These are phyloP conservation scores for Nephrotoma guestfalica DNA, from an alignment of 2,888 invertebrate species.

Conservation along the genomic window DNA sequence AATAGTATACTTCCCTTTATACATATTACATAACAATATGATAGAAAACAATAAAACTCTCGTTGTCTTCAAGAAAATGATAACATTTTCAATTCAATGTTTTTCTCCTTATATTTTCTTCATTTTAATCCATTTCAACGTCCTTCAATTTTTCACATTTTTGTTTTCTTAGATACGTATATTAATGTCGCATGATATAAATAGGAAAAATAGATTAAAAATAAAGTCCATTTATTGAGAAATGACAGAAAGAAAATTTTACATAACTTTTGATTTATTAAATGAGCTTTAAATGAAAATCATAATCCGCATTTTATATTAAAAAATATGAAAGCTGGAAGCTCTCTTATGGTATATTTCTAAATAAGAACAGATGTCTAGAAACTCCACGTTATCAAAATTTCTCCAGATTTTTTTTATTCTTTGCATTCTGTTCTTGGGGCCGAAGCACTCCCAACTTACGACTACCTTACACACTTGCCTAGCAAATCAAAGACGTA, in stretches of 20 bases:
- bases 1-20: not conserved
- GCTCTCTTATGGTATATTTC: too few species aligned
- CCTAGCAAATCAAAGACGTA: too few species aligned
- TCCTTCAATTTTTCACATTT: not conserved
- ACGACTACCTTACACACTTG: too few species aligned
- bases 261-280: not conserved
- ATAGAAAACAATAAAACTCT: not conserved
- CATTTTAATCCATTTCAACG: not conserved
- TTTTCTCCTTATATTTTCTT: not conserved
- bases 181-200: not conserved
- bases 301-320: not conserved
- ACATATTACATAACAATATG: not conserved
- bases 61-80: not conserved
- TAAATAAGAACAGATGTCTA: too few species aligned
- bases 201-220: not conserved
- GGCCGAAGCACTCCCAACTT: too few species aligned
- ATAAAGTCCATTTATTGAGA: not conserved
- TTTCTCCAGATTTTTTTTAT: too few species aligned
- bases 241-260: not conserved
- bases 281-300: not conserved
- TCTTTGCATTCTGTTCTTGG: too few species aligned
- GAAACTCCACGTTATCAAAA: too few species aligned
- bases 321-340: too few species aligned
- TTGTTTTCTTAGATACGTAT: not conserved
- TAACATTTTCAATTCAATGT: not conserved